These are phyloP conservation scores for Thripadectes ignobilis DNA, from an alignment of 2,797 vertebrate species.

Conservation along the genomic window DNA sequence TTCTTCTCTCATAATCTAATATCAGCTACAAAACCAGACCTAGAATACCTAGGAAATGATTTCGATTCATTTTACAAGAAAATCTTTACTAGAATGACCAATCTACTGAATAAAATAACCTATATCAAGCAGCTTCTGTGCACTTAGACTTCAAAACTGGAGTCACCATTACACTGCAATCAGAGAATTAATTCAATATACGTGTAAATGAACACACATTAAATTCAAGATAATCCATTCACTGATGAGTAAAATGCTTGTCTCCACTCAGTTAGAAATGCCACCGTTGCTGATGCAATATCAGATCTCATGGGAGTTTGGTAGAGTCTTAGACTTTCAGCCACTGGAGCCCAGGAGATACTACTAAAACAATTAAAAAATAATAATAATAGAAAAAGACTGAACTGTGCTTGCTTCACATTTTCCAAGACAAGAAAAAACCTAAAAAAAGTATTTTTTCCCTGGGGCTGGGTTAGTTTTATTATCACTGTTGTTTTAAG, in stretches of 20 bases:
- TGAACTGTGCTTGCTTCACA: background rate
- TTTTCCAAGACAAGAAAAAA: background rate
- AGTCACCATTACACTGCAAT: background rate
- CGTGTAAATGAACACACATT: background rate
- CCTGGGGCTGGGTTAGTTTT: background rate
- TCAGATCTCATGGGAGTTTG: background rate
- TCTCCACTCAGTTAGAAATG: background rate
- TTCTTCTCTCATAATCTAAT: conserved; percentile 13
- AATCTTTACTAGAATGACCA: background rate
- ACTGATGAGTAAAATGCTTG: background rate
- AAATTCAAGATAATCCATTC: conserved; percentile 2
- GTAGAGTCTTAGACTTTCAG: background rate
- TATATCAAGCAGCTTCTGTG: background rate
- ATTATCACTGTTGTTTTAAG: background rate
- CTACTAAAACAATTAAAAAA: background rate
- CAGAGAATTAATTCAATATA: background rate
- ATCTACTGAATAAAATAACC: background rate
- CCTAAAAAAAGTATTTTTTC: background rate
- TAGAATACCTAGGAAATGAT: background rate
- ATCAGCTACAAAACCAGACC: background rate
- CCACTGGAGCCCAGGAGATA: background rate
- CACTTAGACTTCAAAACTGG: background rate
- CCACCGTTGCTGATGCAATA: background rate
- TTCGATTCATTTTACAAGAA: conserved; percentile 13
- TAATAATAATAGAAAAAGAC: background rate